Conservation (phyloP, 2,888 invertebrate genomes). For the Idaea biselata region DNA sequence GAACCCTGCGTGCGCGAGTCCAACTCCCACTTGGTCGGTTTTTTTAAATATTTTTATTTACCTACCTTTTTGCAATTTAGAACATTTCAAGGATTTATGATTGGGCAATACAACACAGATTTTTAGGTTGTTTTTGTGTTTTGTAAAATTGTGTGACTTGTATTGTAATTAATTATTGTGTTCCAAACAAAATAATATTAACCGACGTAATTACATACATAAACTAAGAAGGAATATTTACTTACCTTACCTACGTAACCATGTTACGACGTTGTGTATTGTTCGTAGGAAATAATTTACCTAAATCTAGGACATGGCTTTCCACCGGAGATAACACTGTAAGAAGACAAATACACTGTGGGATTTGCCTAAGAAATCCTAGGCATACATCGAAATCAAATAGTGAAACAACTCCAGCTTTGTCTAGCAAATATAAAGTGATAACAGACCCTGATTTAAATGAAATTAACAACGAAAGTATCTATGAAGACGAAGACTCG, state of each 20-base stretch:
- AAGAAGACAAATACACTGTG: conserved; percentile 58
- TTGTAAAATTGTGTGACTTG: too few relatives aligned
- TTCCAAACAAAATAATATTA: not conserved
- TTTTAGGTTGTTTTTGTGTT: too few relatives aligned
- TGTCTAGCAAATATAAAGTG: conserved; percentile 83
- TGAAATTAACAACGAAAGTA: conserved; percentile 86
- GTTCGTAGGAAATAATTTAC: conserved; percentile 17
- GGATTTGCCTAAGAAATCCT: conserved; percentile 59
- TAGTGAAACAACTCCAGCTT: conserved; percentile 61
- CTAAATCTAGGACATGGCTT: conserved; percentile 20
- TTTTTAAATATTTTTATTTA: too few relatives aligned
- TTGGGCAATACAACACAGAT: too few relatives aligned
- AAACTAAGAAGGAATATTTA: not conserved
- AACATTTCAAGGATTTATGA: too few relatives aligned
- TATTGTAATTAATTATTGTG: not conserved
- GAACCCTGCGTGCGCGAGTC: too few relatives aligned
- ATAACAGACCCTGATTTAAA: conserved; percentile 86
- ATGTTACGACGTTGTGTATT: conserved; percentile 25
- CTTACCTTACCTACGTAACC: not conserved
- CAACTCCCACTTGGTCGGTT: too few relatives aligned
- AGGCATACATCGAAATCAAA: conserved; percentile 60
- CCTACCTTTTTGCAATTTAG: too few relatives aligned
- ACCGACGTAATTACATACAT: too few relatives aligned
- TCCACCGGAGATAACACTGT: conserved; percentile 34
- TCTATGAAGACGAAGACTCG: conserved; percentile 79